Evolutionary conservation across 1,140 invertebrate species (phyloP), one percentile per base, ranked within the genome.

Genomic region (Drosophila bocqueti): DNA sequence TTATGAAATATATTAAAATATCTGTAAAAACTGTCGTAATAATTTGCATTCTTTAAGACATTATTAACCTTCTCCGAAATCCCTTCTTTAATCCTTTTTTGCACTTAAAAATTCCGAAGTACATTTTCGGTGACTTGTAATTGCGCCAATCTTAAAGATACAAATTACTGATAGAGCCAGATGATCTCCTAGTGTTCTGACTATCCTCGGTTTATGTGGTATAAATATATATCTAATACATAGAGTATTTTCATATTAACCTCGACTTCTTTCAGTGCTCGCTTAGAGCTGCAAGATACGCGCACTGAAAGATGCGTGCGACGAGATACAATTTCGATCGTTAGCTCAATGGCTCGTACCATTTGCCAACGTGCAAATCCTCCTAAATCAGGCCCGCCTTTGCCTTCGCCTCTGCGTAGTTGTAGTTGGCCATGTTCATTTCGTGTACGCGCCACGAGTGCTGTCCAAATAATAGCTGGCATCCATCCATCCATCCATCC

Each of bases 401-500:
- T 43, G n/a, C 40, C 16, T 42, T 11, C 21, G n/a, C 36, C 29
- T 21, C 34, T 18, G 46, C 42, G 31, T 36, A 40, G 54, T 52
- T 69, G 64, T 71, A 61, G 62, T 68, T 78, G 57, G 65, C 66
- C 76, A 79, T 79, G 73, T 79, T 85, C 83, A 79, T 81, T 77
- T 83, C 64, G 49, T 77, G 83, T 74, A 54, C 67, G 54, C 54
- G 46, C 52, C 29, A 71, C 76, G 61, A 86, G 83, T 80, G 83
- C 83, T 80, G 64, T 77, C 81, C 80, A 87, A 87, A 87, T 69
- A 85, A 76, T 76, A 54, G 63, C 64, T 68, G 65, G 74, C 75
- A 77, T 75, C 69, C 59, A 76, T 69, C 68, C 45, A 42, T 31
- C 47, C 45, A 42, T 31, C 47, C 34, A 21, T 29, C 26, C 26